These are phyloP conservation scores for Heterodera schachtii DNA, from an alignment of 1,140 invertebrate genomes.

Conservation along the genomic window DNA sequence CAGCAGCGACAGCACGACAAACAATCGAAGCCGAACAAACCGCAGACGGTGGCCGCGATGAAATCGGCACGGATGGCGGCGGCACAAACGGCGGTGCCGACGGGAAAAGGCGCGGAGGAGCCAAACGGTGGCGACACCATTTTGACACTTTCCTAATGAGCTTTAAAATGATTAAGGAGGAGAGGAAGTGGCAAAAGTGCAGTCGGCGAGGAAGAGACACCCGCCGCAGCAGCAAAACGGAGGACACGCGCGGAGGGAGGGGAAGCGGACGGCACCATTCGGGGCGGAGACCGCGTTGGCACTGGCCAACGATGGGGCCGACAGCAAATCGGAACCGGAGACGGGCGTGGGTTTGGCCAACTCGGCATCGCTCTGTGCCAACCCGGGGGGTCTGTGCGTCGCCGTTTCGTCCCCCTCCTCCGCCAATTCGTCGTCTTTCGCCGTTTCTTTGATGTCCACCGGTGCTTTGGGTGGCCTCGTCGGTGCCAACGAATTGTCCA, in stretches of 20 bases:
- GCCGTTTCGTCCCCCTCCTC: background rate
- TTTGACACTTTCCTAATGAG: background rate
- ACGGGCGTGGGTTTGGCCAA: background rate
- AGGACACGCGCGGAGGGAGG: background rate
- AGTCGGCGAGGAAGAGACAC: constrained; percentile 4
- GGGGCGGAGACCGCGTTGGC: background rate
- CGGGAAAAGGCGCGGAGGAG: background rate
- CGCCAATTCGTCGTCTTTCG: background rate
- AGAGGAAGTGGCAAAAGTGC: background rate
- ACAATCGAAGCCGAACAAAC: constrained; percentile 28
- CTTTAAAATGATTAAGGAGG: constrained; percentile 4
- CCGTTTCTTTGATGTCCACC: background rate
- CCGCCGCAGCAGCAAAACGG: background rate
- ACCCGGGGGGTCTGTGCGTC: background rate
- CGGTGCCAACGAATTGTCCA: constrained; percentile 2
- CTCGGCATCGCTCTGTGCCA: background rate
- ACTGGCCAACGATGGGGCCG: background rate
- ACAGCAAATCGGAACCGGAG: constrained; percentile 20
- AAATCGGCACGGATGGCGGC: constrained; percentile 15
- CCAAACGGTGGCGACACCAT: background rate
- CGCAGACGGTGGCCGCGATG: constrained; percentile 29
- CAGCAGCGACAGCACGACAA: constrained; percentile 30
- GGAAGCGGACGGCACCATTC: background rate
- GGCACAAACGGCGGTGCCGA: background rate
- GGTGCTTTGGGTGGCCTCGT: background rate